Evolutionary conservation across 2,888 invertebrate species (phyloP).

Genomic region (Hermodice carunculata): DNA sequence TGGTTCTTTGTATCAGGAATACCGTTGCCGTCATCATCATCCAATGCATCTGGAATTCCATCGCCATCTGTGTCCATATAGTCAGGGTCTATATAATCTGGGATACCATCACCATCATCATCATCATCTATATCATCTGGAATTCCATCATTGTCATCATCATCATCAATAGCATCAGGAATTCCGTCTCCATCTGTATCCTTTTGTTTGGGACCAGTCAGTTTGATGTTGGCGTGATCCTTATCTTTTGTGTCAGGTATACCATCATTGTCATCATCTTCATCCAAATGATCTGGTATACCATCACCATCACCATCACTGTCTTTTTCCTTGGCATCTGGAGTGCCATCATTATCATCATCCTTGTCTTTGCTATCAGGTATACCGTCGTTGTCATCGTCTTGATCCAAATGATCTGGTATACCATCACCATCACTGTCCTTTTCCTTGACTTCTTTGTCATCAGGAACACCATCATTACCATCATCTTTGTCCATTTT

Average conservation of each 20-base stretch:
- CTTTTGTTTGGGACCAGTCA: conserved; percentile 30
- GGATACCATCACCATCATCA: conserved; percentile 38
- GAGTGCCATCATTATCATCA: conserved; percentile 47
- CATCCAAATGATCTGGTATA: conserved; percentile 51
- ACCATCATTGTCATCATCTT: conserved; percentile 31
- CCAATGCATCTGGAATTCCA: conserved; percentile 50
- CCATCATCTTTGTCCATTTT: conserved; percentile 42
- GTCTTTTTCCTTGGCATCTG: conserved; percentile 14
- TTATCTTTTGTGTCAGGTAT: conserved; percentile 45
- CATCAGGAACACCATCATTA: conserved; percentile 58
- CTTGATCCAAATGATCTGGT: conserved; percentile 47
- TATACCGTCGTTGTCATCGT: conserved; percentile 56
- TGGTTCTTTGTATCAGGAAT: conserved; percentile 24
- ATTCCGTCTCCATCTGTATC: conserved; percentile 49
- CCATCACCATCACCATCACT: conserved; percentile 16
- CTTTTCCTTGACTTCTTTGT: conserved; percentile 46
- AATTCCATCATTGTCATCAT: conserved; percentile 33
- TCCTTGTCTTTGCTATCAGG: conserved; percentile 58
- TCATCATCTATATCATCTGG: conserved; percentile 44
- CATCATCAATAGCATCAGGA: conserved; percentile 36
- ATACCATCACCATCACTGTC: conserved; percentile 48
- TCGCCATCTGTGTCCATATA: conserved; percentile 35
- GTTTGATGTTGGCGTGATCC: conserved; percentile 41
- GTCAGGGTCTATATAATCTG: conserved; percentile 27
- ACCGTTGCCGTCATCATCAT: conserved; percentile 31